These are phyloP conservation scores for Spermophilus dauricus DNA, from an alignment of 2,113 vertebrate species.

Conservation along the genomic window DNA sequence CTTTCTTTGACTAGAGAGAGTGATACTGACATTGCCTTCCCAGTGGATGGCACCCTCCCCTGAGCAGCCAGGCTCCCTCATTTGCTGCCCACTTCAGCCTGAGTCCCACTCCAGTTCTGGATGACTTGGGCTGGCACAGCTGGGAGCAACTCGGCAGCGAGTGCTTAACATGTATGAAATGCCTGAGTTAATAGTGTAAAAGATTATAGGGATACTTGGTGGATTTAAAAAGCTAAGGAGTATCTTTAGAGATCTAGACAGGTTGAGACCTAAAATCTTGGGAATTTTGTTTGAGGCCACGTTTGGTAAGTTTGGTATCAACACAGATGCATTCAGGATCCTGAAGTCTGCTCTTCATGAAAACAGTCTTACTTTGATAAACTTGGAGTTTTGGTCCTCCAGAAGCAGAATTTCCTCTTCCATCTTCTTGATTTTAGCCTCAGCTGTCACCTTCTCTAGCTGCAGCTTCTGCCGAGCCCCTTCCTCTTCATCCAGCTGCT, in stretches of 20 bases:
- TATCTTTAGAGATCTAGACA: slow-evolving; percentile 14
- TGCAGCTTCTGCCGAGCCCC: slow-evolving; percentile 98
- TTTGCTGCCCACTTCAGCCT: accelerated
- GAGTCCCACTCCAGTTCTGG: neutral
- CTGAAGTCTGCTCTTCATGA: neutral
- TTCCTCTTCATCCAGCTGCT: slow-evolving; percentile 98
- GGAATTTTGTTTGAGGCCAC: neutral
- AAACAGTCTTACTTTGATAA: slow-evolving; percentile 92
- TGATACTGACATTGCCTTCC: neutral
- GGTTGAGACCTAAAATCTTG: neutral
- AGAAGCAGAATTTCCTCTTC: slow-evolving; percentile 97
- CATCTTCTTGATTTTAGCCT: slow-evolving; percentile 99
- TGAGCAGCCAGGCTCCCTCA: too few relatives aligned
- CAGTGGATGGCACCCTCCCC: accelerated
- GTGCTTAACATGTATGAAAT: accelerated
- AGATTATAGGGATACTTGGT: neutral
- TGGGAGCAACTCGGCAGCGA: neutral
- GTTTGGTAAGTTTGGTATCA: neutral
- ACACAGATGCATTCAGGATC: neutral
- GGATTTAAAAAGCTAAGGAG: neutral
- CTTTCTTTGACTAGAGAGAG: neutral
- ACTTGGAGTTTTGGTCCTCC: slow-evolving; percentile 99
- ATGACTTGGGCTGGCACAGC: neutral
- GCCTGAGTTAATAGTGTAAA: neutral
- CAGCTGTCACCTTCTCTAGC: slow-evolving; percentile 98